A percentile compares a stretch with the other conserved stretches of the same genome.
Conservation (phyloP, 1,140 invertebrate species). For the Lasaia peninsularis region DNA sequence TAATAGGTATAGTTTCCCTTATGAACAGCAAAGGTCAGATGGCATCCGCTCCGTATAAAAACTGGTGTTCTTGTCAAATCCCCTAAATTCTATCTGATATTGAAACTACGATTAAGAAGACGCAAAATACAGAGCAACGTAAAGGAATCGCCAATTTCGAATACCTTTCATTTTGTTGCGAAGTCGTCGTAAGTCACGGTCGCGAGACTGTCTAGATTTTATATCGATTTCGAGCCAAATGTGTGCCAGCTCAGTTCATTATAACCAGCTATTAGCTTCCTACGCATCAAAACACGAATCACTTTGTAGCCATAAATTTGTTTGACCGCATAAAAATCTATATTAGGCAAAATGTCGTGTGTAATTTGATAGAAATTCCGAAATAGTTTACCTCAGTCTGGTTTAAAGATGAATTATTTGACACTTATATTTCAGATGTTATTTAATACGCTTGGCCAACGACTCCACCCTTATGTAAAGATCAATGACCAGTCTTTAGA, state of each 20-base stretch:
- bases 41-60: too few species aligned
- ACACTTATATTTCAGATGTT: background rate
- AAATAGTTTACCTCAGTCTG: background rate
- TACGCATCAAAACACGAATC: background rate
- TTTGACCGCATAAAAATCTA: background rate
- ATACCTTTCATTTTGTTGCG: background rate
- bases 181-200: background rate
- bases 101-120: too few species aligned
- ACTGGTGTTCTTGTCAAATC: too few species aligned
- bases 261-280: background rate
- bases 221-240: background rate
- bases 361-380: background rate
- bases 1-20: too few species aligned
- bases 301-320: background rate
- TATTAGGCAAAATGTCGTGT: background rate
- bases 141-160: too few species aligned
- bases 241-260: background rate
- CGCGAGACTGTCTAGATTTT: too few species aligned
- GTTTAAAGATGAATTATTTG: constrained; percentile 1
- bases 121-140: too few species aligned
- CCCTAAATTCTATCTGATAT: too few species aligned
- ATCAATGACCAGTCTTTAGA: background rate
- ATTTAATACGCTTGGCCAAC: background rate
- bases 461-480: background rate
- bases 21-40: too few species aligned